Base-by-base conservation (phyloP, 2,113 vertebrate species). In the Sorex fumeus region DNA sequence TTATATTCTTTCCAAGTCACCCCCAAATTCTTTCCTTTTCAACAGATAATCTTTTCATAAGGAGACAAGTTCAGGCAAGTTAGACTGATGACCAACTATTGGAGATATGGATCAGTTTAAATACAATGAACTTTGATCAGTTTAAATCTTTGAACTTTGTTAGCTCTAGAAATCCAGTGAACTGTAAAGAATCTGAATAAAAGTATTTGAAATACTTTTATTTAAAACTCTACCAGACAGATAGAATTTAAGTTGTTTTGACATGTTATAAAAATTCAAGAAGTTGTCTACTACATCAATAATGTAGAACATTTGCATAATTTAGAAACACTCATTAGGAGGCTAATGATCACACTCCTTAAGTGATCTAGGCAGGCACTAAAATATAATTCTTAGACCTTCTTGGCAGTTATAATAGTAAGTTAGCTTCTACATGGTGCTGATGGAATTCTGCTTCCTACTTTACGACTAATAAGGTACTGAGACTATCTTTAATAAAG, bases 231-330 rank as follows among this genome's bases (percentile, higher is more conserved):
- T 40, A 40, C 7, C 60, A 62, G 60, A 25, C 6, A 25, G 16
- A 89, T 84, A 43, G 66, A 23, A 10, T 27, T 84, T 36, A 84
- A 85, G 30, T 66, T 30, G 8, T 74, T 86, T 90, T 77, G 34
- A 85, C 50, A 40, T 71, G 60, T 53, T 91, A 76, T 92, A 64
- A 87, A 84, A 70, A 84, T 27, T 25, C 10, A 87, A 71, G 74
- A 67, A 50, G 67, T 1, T 82, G 74, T 66, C 30, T 67, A 3
- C 28, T 82, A 25, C 67, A 84, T 92, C 30, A 93, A 74, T 88
- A 82, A 94, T 95, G 43, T 30, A 90, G 19, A 82, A 34, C 0
- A 70, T 76, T 70, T 93, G 8, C 32, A 83, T 91, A 93, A 91
- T 94, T 91, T 83, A 92, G 3, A 83, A 80, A 53, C 71, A 8